phyloP scores from a whole-genome alignment of 2,888 invertebrate species.

The Temnothorax ravouxi region DNA sequence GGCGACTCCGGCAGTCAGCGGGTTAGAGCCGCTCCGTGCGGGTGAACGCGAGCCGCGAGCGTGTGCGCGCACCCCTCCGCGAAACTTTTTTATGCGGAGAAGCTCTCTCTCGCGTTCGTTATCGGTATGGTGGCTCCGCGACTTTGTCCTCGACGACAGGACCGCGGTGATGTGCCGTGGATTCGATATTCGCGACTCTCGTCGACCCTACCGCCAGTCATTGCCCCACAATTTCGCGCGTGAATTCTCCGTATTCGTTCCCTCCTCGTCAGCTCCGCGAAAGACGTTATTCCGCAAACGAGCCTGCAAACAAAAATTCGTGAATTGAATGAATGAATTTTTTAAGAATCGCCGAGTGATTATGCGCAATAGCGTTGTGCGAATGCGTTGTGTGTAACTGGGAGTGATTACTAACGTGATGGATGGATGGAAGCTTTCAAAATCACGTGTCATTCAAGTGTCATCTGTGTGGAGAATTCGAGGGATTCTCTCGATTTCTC shows the following conservation, averaged over 20 bases:
- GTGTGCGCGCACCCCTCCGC: conserved; percentile 45
- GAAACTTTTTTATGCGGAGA: background rate
- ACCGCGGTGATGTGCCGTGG: background rate
- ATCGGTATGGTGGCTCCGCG: background rate
- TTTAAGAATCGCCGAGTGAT: background rate
- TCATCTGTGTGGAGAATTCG: conserved; percentile 12
- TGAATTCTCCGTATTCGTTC: background rate
- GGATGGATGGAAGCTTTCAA: conserved; percentile 10
- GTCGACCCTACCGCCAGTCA: background rate
- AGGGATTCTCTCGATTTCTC: background rate
- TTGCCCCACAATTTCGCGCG: background rate
- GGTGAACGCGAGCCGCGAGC: conserved; percentile 62
- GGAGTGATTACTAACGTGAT: conserved; percentile 35
- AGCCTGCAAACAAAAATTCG: background rate
- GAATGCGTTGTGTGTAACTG: conserved; percentile 19
- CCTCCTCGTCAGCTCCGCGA: background rate
- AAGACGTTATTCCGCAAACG: background rate
- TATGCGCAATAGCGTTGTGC: background rate
- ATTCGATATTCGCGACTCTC: conserved; percentile 1
- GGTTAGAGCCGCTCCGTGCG: conserved; percentile 82
- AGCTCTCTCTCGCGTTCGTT: background rate
- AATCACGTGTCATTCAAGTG: conserved; percentile 33
- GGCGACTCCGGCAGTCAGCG: conserved; percentile 84
- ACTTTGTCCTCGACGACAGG: background rate
- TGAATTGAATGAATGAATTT: background rate